These are phyloP conservation scores for Athrips mouffetella DNA, from an alignment of 2,888 invertebrate genomes.

Conservation along the genomic window DNA sequence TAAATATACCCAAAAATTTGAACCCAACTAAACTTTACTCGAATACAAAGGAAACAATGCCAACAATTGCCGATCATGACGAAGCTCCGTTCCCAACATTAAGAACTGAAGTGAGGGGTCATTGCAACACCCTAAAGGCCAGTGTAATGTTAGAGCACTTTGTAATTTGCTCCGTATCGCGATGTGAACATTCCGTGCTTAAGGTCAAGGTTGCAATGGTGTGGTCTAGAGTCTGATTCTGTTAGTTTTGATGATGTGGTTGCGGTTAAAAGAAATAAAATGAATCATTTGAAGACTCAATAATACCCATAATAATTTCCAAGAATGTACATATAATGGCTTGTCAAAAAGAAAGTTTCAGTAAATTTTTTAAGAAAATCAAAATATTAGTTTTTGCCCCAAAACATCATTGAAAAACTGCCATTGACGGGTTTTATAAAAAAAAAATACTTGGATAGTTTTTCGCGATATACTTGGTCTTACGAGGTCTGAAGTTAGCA, in stretches of 20 bases:
- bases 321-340: too few species aligned
- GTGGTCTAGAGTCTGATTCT: constrained; percentile 11
- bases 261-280: background rate
- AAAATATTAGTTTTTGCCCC: too few species aligned
- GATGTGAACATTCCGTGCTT: constrained; percentile 16
- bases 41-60: constrained; percentile 3
- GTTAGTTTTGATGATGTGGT: background rate
- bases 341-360: too few species aligned
- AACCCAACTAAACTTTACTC: background rate
- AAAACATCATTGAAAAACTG: too few species aligned
- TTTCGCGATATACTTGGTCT: too few species aligned
- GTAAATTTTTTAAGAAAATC: too few species aligned
- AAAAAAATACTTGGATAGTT: too few species aligned
- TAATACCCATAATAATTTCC: too few species aligned
- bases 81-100: constrained; percentile 26
- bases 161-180: constrained; percentile 19
- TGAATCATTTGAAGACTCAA: too few species aligned
- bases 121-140: constrained; percentile 52
- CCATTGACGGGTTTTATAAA: too few species aligned
- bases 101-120: constrained; percentile 43
- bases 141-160: constrained; percentile 22
- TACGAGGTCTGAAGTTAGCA: too few species aligned
- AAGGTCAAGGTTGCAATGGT: constrained; percentile 17
- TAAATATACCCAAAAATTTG: too few species aligned
- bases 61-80: constrained; percentile 2